Base-by-base conservation (phyloP, 2,113 vertebrate genomes). In the Catharus minimus region DNA sequence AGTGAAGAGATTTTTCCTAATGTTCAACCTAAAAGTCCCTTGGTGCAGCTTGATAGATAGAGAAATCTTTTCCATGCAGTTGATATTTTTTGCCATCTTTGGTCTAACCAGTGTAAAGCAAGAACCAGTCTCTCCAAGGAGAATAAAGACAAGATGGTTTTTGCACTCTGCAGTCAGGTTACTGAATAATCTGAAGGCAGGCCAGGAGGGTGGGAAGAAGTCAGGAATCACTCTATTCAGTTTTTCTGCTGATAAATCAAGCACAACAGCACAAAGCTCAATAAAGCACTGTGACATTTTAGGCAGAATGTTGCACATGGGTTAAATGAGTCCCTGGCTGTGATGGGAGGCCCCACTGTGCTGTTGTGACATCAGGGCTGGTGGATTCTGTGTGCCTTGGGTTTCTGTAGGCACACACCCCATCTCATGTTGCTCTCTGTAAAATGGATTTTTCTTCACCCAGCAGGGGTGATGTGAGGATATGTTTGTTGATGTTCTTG, bases 401-500 rank as follows among this genome's bases (percentile, higher is more conserved):
- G 14, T 67, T 69, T 78, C 78, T 53, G 28, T 3, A n/a, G 44
- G 44, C 57, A 89, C 46, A n/a, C 1, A 0, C 32, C 27, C 32
- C 13, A 30, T 32, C 79, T 60, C 20, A 24, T 6, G 19, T 13
- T 81, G 30, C 68, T 52, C 36, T 56, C 53, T 79, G n/a, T 43
- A 28, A 76, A 66, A 47, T 13, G 14, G 26, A 11, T 41, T 93
- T 93, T 57, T 33, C 20, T 83, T 57, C 57, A 72, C 32, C 39
- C 56, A 58, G 39, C 33, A 19, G 58, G 28, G 55, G 15, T 89
- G 65, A 77, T 43, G 39, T 57, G 43, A 92, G 79, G 56, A 52
- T 82, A 67, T 43, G 5, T 82, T 67, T 91, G 90, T 71, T 86
- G 85, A 67, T 66, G 32, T 66, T 89, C 65, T 74, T 53, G 26